phyloP scores from a whole-genome alignment of 2,797 vertebrate genomes.

The Perodicticus potto region DNA sequence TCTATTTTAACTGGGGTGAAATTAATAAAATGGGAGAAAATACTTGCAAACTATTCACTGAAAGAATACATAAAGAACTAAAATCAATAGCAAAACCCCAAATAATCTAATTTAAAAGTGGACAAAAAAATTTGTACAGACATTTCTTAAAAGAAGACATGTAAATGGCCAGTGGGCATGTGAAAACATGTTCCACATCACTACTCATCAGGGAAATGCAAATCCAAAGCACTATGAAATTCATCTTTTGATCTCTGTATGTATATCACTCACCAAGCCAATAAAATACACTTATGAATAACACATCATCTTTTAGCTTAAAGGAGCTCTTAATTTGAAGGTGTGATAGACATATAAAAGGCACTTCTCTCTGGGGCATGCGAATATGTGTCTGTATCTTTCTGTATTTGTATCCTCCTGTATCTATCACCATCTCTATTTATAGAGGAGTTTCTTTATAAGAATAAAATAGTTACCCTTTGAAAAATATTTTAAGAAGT shows the following conservation, averaged over 20 bases:
- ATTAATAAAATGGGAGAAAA: background rate
- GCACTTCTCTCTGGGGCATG: background rate
- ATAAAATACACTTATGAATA: background rate
- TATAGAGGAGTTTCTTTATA: background rate
- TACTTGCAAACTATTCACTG: background rate
- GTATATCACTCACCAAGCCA: background rate
- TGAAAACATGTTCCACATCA: background rate
- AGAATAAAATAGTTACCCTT: background rate
- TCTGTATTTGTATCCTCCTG: background rate
- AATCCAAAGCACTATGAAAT: background rate
- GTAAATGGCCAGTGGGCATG: background rate
- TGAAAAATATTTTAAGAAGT: background rate
- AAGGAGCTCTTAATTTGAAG: background rate
- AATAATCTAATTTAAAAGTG: background rate
- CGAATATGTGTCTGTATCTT: background rate
- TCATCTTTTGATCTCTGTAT: background rate
- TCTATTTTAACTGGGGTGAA: background rate
- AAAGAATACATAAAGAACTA: background rate
- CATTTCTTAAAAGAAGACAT: background rate
- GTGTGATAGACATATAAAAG: background rate
- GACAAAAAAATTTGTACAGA: background rate
- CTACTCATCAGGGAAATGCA: background rate
- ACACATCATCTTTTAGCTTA: background rate
- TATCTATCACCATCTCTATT: background rate
- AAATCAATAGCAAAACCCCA: background rate